phyloP scores from a whole-genome alignment of 1,140 invertebrate genomes.

The Mizuhopecten yessoensis region DNA sequence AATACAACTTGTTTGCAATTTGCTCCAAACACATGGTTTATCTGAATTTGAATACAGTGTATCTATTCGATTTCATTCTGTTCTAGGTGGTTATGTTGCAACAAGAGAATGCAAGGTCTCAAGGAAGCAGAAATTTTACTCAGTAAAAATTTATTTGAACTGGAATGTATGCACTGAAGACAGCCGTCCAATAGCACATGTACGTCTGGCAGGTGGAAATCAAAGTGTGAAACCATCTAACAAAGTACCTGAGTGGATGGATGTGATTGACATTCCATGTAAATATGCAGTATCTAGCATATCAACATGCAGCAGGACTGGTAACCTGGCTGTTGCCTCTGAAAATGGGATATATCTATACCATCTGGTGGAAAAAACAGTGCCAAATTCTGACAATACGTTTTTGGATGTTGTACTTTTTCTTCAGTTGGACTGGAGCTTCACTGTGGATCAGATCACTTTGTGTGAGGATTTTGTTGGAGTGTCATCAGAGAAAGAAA shows the following conservation, averaged over 20 bases:
- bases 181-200: conserved; percentile 12
- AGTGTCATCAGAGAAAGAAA: conserved; percentile 53
- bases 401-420: conserved; percentile 59
- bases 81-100: conserved; percentile 58
- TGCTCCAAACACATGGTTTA: no score
- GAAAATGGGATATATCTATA: conserved; percentile 53
- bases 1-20: no score
- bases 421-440: conserved; percentile 58
- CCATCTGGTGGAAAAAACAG: conserved; percentile 56
- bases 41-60: no score
- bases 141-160: conserved; percentile 58
- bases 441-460: conserved; percentile 47
- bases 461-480: conserved; percentile 57
- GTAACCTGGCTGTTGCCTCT: conserved; percentile 51
- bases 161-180: conserved; percentile 50
- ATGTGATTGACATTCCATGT: conserved; percentile 62
- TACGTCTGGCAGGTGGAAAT: conserved; percentile 56
- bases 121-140: conserved; percentile 51
- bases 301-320: conserved; percentile 51
- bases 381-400: conserved; percentile 54
- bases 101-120: conserved; percentile 55
- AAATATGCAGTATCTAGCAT: conserved; percentile 45
- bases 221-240: conserved; percentile 46
- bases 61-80: no score
- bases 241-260: conserved; percentile 14